These are phyloP conservation scores for Empidonax alnorum DNA, from an alignment of 2,113 vertebrate genomes.

Conservation along the genomic window DNA sequence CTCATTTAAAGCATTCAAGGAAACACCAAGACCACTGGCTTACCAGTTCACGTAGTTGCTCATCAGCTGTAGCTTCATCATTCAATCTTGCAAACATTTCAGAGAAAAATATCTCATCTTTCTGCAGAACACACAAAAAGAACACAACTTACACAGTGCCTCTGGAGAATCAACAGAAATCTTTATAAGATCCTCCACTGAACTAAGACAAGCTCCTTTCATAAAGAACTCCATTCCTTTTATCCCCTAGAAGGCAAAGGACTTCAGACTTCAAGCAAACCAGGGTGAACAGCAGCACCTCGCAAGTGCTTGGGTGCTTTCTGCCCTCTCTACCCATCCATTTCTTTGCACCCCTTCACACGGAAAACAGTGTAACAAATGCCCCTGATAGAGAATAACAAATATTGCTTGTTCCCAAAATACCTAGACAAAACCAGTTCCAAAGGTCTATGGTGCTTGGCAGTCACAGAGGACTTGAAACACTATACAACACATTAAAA, in stretches of 20 bases:
- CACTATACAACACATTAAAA: not conserved
- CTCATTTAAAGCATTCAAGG: not conserved
- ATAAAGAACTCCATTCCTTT: not conserved
- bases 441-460: not conserved
- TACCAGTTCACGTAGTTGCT: slow-evolving; percentile 92
- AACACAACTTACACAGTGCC: not conserved
- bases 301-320: not conserved
- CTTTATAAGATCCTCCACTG: not conserved
- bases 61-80: slow-evolving; percentile 89
- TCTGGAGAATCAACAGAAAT: not conserved
- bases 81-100: slow-evolving; percentile 94
- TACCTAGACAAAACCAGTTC: not conserved
- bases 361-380: not conserved
- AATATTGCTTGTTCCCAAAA: not conserved
- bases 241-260: not conserved
- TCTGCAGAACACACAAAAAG: slow-evolving; percentile 75
- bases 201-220: not conserved
- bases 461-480: not conserved
- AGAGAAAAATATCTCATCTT: slow-evolving; percentile 94
- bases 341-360: not conserved
- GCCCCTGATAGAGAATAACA: fast-evolving
- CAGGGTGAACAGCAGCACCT: not conserved
- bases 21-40: slow-evolving; percentile 2
- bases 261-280: too few species aligned
- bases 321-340: too few species aligned